A percentile compares a stretch with the other conserved stretches of the same genome.
Conservation (phyloP, 2,888 invertebrate genomes). For the Conistra vaccinii region DNA sequence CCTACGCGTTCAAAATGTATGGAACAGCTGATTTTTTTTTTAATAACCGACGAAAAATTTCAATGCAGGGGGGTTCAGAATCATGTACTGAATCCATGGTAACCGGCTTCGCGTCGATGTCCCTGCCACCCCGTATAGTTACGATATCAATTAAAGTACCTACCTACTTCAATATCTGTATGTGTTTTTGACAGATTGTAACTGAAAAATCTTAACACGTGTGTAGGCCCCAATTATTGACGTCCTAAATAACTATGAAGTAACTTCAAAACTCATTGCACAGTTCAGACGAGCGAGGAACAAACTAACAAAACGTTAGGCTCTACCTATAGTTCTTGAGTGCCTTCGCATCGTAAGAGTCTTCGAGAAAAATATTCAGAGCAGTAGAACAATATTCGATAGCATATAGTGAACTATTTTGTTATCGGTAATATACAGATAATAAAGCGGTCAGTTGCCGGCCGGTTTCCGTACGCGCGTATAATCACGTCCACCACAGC, state of each 20-base stretch:
- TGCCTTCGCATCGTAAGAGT: slow-evolving; percentile 16
- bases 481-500: slow-evolving; percentile 66
- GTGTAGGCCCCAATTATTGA: not conserved
- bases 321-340: not conserved
- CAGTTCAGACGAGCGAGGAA: not conserved
- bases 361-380: slow-evolving; percentile 61
- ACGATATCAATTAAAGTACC: not conserved
- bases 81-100: too few species aligned
- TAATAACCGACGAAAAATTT: too few species aligned
- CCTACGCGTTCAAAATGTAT: too few species aligned
- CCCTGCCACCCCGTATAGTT: too few species aligned
- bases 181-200: not conserved
- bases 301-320: not conserved
- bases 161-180: not conserved
- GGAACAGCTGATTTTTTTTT: too few species aligned
- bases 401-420: slow-evolving; percentile 60
- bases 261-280: slow-evolving; percentile 10
- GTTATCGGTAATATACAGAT: slow-evolving; percentile 71
- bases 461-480: slow-evolving; percentile 64
- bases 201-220: slow-evolving; percentile 6
- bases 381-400: slow-evolving; percentile 62
- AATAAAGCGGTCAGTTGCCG: slow-evolving; percentile 70
- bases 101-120: too few species aligned
- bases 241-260: slow-evolving; percentile 16
- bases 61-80: too few species aligned